These are phyloP conservation scores for Drosophila miranda DNA, from an alignment of 1,140 invertebrate genomes.

Conservation along the genomic window DNA sequence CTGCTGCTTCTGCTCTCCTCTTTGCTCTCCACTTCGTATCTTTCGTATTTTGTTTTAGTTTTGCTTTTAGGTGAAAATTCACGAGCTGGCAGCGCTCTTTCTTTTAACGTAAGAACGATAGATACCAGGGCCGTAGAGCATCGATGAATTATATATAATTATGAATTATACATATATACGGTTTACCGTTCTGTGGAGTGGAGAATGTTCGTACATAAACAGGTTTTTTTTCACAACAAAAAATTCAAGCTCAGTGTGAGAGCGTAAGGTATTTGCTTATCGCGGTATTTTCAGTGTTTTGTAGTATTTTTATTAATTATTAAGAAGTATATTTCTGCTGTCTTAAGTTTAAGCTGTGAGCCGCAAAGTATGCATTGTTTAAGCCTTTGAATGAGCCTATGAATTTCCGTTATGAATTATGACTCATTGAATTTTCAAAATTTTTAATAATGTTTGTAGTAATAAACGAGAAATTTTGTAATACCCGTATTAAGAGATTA, in stretches of 20 bases:
- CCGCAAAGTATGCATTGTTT: constrained; percentile 52
- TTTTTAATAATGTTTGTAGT: no score
- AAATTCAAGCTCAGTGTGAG: constrained; percentile 18
- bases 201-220: constrained; percentile 4
- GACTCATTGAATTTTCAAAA: background rate
- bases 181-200: no score
- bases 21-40: constrained; percentile 13
- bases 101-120: no score
- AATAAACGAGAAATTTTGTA: no score
- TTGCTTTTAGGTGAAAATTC: background rate
- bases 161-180: no score
- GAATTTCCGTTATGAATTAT: background rate
- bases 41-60: constrained; percentile 14
- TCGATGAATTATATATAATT: no score
- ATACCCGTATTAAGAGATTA: no score
- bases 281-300: background rate
- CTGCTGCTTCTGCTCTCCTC: constrained; percentile 14
- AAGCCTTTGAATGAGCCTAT: background rate
- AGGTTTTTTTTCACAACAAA: constrained; percentile 11
- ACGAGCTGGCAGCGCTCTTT: no score
- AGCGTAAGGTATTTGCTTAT: background rate
- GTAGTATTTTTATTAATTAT: constrained; percentile 9
- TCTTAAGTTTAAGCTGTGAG: background rate
- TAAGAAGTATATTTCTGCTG: background rate
- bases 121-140: no score